A percentile compares a stretch with the other conserved stretches of the same genome.
phyloP scores from a whole-genome alignment of 2,113 vertebrate genomes.

The Pantherophis guttatus region DNA sequence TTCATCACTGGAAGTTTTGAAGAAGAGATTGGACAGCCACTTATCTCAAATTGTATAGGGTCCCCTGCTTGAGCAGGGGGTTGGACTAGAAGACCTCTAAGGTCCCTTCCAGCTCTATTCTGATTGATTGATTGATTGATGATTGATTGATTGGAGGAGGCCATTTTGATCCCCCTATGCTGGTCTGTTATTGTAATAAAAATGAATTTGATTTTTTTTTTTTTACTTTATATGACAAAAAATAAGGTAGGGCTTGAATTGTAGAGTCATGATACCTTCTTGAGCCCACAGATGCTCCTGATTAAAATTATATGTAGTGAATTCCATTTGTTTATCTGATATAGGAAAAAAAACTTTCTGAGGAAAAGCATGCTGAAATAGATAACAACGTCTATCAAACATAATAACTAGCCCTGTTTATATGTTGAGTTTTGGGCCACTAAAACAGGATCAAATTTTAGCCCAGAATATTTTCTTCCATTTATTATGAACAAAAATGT shows the following conservation, averaged over 20 bases:
- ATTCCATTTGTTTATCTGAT: neutral
- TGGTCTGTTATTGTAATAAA: neutral
- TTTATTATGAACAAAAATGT: neutral
- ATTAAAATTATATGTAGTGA: neutral
- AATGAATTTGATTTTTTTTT: neutral
- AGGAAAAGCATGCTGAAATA: neutral
- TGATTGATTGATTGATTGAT: too few relatives aligned
- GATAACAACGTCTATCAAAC: neutral
- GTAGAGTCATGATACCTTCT: neutral
- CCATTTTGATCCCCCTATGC: neutral
- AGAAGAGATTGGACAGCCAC: too few relatives aligned
- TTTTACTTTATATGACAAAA: neutral
- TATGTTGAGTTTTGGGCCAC: neutral
- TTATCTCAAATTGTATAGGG: too few relatives aligned
- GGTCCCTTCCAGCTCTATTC: too few relatives aligned
- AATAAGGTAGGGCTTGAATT: neutral
- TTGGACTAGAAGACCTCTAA: too few relatives aligned
- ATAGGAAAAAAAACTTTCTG: neutral
- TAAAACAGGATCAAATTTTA: neutral
- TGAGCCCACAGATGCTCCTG: neutral
- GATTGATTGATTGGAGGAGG: too few relatives aligned
- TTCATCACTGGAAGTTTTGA: too few relatives aligned
- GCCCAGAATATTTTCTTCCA: neutral
- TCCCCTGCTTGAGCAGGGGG: too few relatives aligned
- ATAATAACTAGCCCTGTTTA: neutral